phyloP scores from a whole-genome alignment of 2,888 invertebrate species.

The Cordylochernes scorpioides region DNA sequence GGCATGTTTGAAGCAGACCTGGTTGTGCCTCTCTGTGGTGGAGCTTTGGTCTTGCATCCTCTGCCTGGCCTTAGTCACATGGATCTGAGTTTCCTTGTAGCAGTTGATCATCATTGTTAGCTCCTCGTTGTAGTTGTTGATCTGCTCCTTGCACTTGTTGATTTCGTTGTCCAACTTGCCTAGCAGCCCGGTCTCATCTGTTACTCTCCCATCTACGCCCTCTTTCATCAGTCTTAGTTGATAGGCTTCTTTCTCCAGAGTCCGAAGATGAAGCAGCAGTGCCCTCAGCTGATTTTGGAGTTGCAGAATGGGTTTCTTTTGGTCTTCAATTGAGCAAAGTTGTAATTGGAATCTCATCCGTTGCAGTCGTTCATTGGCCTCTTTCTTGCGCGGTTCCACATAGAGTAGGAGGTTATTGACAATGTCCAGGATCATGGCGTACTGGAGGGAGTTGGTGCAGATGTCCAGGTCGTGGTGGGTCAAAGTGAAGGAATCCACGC shows the following conservation, averaged over 20 bases:
- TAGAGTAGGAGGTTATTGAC: slow-evolving; percentile 87
- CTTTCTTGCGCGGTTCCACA: slow-evolving; percentile 80
- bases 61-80: slow-evolving; percentile 22
- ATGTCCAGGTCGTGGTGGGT: slow-evolving; percentile 78
- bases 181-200: neutral
- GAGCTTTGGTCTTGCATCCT: slow-evolving; percentile 33
- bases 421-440: slow-evolving; percentile 86
- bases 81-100: slow-evolving; percentile 49
- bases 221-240: slow-evolving; percentile 6
- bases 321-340: slow-evolving; percentile 66
- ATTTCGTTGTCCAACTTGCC: too few relatives aligned
- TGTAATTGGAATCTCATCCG: slow-evolving; percentile 82
- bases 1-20: slow-evolving; percentile 94
- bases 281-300: slow-evolving; percentile 31
- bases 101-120: slow-evolving; percentile 81
- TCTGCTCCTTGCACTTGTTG: slow-evolving; percentile 65
- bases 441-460: slow-evolving; percentile 30
- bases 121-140: slow-evolving; percentile 67
- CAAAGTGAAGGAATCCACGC: slow-evolving; percentile 83
- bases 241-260: too few relatives aligned
- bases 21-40: slow-evolving; percentile 47
- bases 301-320: slow-evolving; percentile 64
- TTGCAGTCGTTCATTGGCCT: slow-evolving; percentile 60
- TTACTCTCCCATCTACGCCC: neutral
- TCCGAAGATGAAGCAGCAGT: neutral